Evolutionary conservation across 92 coral and sea anemone genomes (phyloP), one percentile per base, ranked within the genome.

Genomic region (Epizoanthus ramosus): DNA sequence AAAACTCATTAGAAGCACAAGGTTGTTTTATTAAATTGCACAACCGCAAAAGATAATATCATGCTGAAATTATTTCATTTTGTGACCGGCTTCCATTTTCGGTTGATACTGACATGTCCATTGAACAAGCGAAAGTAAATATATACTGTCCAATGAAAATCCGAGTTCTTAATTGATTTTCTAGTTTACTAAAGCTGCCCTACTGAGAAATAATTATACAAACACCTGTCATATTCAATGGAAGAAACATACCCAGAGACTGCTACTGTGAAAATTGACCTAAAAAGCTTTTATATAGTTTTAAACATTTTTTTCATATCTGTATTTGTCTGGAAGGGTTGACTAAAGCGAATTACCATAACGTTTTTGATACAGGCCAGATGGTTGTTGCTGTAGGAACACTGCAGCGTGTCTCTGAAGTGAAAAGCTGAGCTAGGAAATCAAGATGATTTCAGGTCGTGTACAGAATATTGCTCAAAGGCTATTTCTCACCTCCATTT

Each of bases 181-280:
- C 82, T 61, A 61, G 71, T 15, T 60, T 13, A 57, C 35, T 41
- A 39, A 61, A 63, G 23, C 15, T 24, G 59, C 43, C 82, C 50
- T 57, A 37, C 66, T 22, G 80, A 60, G 80, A 77, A 8, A 10
- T 43, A 53, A 22, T 60, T 39, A 39, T 22, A 21, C 57, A 28
- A 47, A 77, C 82, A 77, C 69, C 82, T 77, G 82, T 61, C 47
- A 18, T 8, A 21, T 13, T 25, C 22, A 60, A 5, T 21, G 58
- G 22, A 60, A 8, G 9, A 33, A 59, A 35, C 14, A 35, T 0
- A 8, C 7, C n/a, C 41, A n/a, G 28, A 6, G 33, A 1, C 71
- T 13, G 57, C n/a, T 21, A 58, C 10, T 53, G 81, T 9, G 47
- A 59, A 8, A 3, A 22, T 41, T 13, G 25, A 61, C 59, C 43